Base-by-base conservation (phyloP, 2,113 vertebrate genomes). In the Plotosus lineatus region DNA sequence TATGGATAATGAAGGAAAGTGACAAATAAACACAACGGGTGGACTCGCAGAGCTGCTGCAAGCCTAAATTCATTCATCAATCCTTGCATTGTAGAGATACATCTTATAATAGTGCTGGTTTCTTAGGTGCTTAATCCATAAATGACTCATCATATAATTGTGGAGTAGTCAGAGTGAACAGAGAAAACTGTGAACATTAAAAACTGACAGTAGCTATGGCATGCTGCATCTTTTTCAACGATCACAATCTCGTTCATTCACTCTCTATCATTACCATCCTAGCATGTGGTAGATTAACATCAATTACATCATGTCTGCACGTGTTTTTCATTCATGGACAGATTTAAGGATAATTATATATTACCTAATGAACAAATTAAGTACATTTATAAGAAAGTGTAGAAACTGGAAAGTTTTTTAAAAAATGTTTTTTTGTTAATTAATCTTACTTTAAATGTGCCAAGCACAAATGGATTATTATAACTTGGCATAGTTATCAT, bases 11-110 rank as follows among this genome's bases (percentile, higher is more conserved):
- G 38, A 81, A 48, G 46, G 17, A 42, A 56, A 68, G 48, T 66
- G 76, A 84, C 46, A 82, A 87, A 85, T 56, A 66, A 53, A 72
- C 56, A 51, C 80, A 38, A 50, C 19, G n/a, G 79, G 79, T 69
- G 75, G 40, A 51, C 23, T 58, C n/a, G 51, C 50, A 66, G 76
- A 23, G 66, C 8, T 71, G 68, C 44, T n/a, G 31, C n/a, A 28
- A 26, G 68, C 63, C 78, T 44, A 63, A 80, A 82, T 55, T 81
- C 83, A 84, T 84, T 69, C 77, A 77, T 77, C 74, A 60, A 63
- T 75, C 60, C 76, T 75, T 78, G 75, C 44, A 46, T 53, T 15
- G 71, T 23, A 23, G 31, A n/a, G 15, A 56, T 38, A 36, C 76
- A 80, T 69, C 31, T 8, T 21, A 23, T n/a, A 55, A 51, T n/a